A percentile compares a stretch with the other conserved stretches of the same genome.
These are phyloP conservation scores for Girardinus metallicus DNA, from an alignment of 2,797 vertebrate genomes.

Conservation along the genomic window DNA sequence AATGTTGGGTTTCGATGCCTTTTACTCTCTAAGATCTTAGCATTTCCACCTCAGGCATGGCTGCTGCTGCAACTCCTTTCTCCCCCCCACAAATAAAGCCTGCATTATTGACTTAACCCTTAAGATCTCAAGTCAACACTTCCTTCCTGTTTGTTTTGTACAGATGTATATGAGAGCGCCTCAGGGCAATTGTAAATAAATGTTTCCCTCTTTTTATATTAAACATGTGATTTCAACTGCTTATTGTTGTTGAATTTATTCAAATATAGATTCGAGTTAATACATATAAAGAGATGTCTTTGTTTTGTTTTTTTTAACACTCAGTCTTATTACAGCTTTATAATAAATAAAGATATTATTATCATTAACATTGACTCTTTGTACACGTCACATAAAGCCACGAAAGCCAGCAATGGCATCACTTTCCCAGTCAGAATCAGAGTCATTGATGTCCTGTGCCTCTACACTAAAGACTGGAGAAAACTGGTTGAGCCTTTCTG, in stretches of 20 bases:
- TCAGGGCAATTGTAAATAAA: conserved; percentile 78
- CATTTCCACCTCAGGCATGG: conserved; percentile 65
- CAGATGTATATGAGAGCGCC: conserved; percentile 77
- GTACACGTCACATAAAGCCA: conserved; percentile 70
- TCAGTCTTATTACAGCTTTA: conserved; percentile 42
- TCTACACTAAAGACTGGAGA: conserved; percentile 75
- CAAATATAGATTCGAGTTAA: neutral
- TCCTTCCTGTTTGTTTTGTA: conserved; percentile 73
- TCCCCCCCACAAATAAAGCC: conserved; percentile 38
- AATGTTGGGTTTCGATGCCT: conserved; percentile 61
- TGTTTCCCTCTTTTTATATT: conserved; percentile 80
- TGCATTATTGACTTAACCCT: conserved; percentile 58
- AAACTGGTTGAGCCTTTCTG: conserved; percentile 70
- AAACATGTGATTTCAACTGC: conserved; percentile 73
- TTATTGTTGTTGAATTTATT: conserved; percentile 41
- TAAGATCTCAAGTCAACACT: conserved; percentile 43
- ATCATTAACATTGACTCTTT: conserved; percentile 9
- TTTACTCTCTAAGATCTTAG: conserved; percentile 56
- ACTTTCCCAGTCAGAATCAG: conserved; percentile 85
- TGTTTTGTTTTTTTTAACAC: conserved; percentile 9
- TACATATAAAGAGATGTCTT: neutral
- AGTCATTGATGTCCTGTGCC: conserved; percentile 75
- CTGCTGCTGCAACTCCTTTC: conserved; percentile 41
- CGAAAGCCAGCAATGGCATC: conserved; percentile 75
- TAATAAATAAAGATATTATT: conserved; percentile 68